Evolutionary conservation across 2,797 vertebrate genomes (phyloP).

Genomic region (Dicrostonyx torquatus): DNA sequence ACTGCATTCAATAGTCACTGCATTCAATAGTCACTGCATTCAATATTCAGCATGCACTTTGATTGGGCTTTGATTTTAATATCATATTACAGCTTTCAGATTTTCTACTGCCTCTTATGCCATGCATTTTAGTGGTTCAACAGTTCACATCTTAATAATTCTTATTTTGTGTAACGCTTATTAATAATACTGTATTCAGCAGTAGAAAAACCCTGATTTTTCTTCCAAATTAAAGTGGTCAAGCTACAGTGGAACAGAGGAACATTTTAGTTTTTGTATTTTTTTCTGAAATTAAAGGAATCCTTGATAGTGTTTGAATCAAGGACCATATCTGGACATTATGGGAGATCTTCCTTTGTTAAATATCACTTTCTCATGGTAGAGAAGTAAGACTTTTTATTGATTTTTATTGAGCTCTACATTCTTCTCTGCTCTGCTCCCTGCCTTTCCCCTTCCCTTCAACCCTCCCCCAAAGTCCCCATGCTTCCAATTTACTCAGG

Average conservation of each 20-base stretch:
- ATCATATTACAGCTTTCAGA: slow-evolving; percentile 7
- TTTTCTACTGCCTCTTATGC: neutral
- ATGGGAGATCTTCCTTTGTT: neutral
- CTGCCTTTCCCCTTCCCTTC: no score
- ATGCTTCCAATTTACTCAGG: no score
- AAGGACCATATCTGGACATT: neutral
- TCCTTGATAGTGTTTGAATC: neutral
- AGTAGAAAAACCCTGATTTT: neutral
- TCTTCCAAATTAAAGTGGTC: neutral
- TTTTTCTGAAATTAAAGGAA: slow-evolving; percentile 17
- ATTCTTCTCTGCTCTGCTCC: no score
- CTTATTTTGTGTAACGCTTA: neutral
- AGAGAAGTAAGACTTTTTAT: neutral
- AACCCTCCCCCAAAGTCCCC: no score
- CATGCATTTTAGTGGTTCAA: neutral
- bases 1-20: neutral
- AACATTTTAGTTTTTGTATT: neutral
- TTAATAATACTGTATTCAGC: neutral
- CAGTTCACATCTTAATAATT: slow-evolving; percentile 40
- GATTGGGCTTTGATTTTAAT: slow-evolving; percentile 41
- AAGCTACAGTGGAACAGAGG: neutral
- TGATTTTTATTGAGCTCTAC: no score
- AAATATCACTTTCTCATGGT: neutral
- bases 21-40: no score
- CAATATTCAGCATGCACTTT: neutral